Percentiles rank a stretch among this genome's conserved stretches.
Conservation (phyloP, 2,113 vertebrate species). For the Ceyx margarethae region DNA sequence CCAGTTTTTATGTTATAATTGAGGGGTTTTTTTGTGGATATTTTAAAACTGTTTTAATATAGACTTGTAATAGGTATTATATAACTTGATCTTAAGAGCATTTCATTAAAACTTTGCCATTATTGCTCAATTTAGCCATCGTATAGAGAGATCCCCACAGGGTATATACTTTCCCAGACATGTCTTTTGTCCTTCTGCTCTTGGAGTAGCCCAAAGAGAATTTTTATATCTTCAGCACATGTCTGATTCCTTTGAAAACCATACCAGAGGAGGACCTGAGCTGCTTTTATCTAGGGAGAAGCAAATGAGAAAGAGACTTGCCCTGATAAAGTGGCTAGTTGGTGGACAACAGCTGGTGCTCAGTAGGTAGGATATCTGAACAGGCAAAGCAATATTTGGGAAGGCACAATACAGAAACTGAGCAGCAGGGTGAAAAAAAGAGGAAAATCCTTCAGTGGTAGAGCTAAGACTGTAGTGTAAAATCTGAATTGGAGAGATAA, state of each 20-base stretch:
- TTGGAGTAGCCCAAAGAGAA: constrained; percentile 1
- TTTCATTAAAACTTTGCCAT: constrained; percentile 20
- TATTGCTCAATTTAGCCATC: constrained; percentile 34
- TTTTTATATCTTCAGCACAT: neutral
- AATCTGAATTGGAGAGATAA: neutral
- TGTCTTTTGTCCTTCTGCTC: constrained; percentile 47
- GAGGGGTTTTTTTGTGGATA: neutral
- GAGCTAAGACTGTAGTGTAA: neutral
- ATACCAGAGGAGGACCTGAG: neutral
- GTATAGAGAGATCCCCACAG: constrained; percentile 26
- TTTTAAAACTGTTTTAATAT: constrained; percentile 26
- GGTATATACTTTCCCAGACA: constrained; percentile 44
- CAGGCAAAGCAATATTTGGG: neutral
- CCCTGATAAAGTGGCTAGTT: neutral
- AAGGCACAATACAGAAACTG: neutral
- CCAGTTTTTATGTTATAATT: constrained; percentile 2
- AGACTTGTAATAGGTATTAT: neutral
- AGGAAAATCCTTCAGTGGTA: neutral
- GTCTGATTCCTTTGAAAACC: constrained; percentile 15
- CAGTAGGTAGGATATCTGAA: neutral
- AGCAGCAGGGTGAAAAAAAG: neutral
- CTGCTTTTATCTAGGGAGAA: neutral
- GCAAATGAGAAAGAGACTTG: neutral
- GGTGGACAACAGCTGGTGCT: neutral
- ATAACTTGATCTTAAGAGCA: constrained; percentile 7